phyloP scores from a whole-genome alignment of 1,140 invertebrate genomes.

The Oryzaephilus surinamensis region DNA sequence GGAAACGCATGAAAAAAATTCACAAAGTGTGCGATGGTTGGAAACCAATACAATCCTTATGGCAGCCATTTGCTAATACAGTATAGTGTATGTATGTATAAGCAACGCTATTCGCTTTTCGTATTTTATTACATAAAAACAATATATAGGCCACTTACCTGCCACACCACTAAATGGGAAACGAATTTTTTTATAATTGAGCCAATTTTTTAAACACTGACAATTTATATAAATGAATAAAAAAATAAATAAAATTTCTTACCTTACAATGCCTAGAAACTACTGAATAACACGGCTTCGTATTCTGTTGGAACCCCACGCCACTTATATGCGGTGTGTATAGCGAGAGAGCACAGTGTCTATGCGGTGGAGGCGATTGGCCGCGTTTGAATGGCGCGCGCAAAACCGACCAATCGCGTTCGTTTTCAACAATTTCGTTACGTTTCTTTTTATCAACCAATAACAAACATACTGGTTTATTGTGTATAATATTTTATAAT shows the following conservation, averaged over 20 bases:
- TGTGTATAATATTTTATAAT: constrained; percentile 19
- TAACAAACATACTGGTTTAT: constrained; percentile 30
- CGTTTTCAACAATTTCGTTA: constrained; percentile 39
- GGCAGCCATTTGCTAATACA: constrained; percentile 39
- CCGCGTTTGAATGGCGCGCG: constrained; percentile 49
- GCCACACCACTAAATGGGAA: constrained; percentile 15
- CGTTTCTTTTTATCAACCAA: constrained; percentile 39
- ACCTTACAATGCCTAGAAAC: constrained; percentile 45
- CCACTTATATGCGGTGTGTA: constrained; percentile 45
- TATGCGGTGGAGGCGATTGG: constrained; percentile 42
- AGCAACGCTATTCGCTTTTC: too few relatives aligned
- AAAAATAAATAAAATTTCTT: constrained; percentile 43
- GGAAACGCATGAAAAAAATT: constrained; percentile 13
- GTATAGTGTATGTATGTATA: too few relatives aligned
- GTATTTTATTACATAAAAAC: constrained; percentile 29
- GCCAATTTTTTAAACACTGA: constrained; percentile 37
- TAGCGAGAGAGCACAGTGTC: constrained; percentile 42
- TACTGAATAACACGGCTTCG: constrained; percentile 49
- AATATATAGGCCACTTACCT: constrained; percentile 16
- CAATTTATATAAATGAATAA: constrained; percentile 39
- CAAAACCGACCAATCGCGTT: constrained; percentile 45
- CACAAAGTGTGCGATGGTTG: constrained; percentile 10
- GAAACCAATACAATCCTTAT: constrained; percentile 34
- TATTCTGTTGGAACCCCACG: constrained; percentile 48
- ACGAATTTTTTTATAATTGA: constrained; percentile 20